Evolutionary conservation across 2,888 invertebrate species (phyloP), one percentile per base, ranked within the genome.

Genomic region (Dione juno): DNA sequence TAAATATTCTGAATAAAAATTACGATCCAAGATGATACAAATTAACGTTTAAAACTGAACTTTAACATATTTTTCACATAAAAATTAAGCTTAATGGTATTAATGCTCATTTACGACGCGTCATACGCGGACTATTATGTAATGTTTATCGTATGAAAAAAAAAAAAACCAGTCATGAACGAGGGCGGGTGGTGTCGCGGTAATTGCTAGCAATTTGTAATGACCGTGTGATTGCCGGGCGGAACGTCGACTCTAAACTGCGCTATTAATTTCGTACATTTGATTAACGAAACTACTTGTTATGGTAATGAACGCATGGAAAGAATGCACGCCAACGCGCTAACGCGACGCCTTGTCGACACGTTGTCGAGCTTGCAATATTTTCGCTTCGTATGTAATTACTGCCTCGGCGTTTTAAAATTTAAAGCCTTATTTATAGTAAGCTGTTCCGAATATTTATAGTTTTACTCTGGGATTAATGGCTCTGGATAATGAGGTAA

Each of bases 261-360:
- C 85, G 87, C 92, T 88, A 92, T 93, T 93, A 92, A 92, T 92
- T 92, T 92, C 88, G 90, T 92, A 91, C 91, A 92, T 93, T 93
- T 93, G 92, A 92, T 93, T 92, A 92, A 92, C 92, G 91, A 89
- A 92, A 92, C 90, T 92, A 91, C 91, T 92, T 92, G 91, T 92
- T 93, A 92, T 92, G 90, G 81, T 90, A 92, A 93, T 92, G 90
- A 90, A 90, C 87, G 88, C 85, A 83, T 82, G 84, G 83, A 90
- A 93, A 92, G 92, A 93, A 92, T 92, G 92, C 90, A 89, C 86
- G 90, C 86, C 83, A 90, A 88, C 86, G 87, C 87, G 91, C 82
- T 86, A 89, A 89, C 88, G 81, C 84, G 88, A 83, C 86, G 86
- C 85, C 87, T 86, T 90, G 92, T 92, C 90, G 90, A 90, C 92